phyloP scores from a whole-genome alignment of 2,113 vertebrate genomes.

The Anseranas semipalmata region DNA sequence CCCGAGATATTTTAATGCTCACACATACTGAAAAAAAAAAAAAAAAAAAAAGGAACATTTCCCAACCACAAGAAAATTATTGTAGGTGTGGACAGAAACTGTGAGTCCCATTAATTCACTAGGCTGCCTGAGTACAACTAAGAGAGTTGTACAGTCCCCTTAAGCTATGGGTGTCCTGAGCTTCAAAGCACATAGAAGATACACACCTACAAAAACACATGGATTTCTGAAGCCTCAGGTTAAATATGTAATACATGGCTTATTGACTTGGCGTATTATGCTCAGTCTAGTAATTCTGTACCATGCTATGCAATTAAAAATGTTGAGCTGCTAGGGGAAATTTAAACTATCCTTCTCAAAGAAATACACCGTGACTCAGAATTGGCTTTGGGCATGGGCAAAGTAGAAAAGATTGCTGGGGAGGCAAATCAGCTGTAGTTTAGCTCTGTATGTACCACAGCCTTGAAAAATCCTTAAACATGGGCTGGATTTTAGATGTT shows the following conservation, averaged over 20 bases:
- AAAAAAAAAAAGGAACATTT: neutral
- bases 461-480: neutral
- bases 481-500: neutral
- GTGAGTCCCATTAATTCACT: neutral
- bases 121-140: neutral
- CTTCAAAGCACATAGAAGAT: conserved; percentile 10
- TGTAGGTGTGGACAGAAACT: neutral
- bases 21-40: neutral
- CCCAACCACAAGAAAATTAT: neutral
- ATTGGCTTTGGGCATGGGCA: neutral
- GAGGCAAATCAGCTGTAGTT: neutral
- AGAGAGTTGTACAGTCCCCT: neutral
- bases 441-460: neutral
- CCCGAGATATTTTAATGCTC: neutral
- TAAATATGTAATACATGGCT: conserved; percentile 10
- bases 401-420: neutral
- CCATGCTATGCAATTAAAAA: conserved; percentile 24
- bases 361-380: neutral
- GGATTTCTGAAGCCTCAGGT: conserved; percentile 36
- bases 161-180: neutral
- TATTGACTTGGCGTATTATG: neutral
- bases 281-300: conserved; percentile 16
- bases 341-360: neutral
- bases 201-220: conserved; percentile 12
- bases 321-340: neutral